These are phyloP conservation scores for Megaceryle maxima DNA, from an alignment of 2,113 vertebrate genomes.

Conservation along the genomic window DNA sequence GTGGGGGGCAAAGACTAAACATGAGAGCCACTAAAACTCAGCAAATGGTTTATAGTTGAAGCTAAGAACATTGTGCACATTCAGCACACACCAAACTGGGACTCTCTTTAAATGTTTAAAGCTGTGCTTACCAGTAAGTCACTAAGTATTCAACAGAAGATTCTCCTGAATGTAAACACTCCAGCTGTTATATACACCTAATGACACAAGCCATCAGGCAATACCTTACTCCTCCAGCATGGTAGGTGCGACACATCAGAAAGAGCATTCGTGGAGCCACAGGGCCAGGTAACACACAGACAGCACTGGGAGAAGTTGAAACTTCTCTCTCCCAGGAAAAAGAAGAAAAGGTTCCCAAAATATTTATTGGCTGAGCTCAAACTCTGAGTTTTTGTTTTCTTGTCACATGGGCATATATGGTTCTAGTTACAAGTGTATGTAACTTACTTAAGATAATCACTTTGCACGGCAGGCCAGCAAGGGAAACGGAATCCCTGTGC, in stretches of 20 bases:
- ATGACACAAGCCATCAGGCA: background rate
- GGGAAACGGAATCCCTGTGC: background rate
- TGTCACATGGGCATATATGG: background rate
- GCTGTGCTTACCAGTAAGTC: background rate
- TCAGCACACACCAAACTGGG: background rate
- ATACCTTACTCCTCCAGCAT: rapidly evolving
- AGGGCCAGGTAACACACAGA: background rate
- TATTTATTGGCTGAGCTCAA: background rate
- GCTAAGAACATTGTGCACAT: background rate
- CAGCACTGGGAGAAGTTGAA: rapidly evolving
- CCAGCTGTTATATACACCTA: background rate
- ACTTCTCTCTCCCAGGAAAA: background rate
- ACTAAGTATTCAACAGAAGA: background rate
- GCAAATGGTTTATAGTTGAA: background rate
- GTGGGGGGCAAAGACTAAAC: slow-evolving; percentile 27
- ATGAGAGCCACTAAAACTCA: background rate
- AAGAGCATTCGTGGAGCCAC: background rate
- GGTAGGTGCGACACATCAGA: background rate
- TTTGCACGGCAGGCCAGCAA: background rate
- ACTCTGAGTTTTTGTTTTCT: background rate
- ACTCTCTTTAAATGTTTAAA: background rate
- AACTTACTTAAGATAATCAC: background rate
- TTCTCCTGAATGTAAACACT: background rate
- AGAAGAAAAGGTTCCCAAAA: background rate
- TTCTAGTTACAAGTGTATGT: background rate